These are phyloP conservation scores for Protonibea diacanthus DNA, from an alignment of 2,797 vertebrate genomes.

Conservation along the genomic window DNA sequence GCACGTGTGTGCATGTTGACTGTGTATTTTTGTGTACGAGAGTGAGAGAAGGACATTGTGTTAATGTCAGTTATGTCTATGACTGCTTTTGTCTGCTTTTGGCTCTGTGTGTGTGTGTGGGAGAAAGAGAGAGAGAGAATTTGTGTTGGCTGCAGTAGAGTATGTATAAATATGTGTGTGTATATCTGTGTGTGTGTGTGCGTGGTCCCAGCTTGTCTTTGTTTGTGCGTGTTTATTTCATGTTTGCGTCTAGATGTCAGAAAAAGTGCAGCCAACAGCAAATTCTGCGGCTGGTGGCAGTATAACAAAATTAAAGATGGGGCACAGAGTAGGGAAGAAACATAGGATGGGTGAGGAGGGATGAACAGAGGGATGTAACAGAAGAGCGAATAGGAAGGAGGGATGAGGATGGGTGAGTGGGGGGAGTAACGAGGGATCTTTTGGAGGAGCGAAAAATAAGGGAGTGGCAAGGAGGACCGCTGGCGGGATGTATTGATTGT, in stretches of 20 bases:
- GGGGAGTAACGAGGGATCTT: slow-evolving; percentile 8
- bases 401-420: slow-evolving; percentile 1
- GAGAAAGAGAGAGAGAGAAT: not conserved
- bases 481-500: slow-evolving; percentile 69
- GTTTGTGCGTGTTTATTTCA: slow-evolving; percentile 39
- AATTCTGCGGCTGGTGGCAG: slow-evolving; percentile 51
- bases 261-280: slow-evolving; percentile 62
- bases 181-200: slow-evolving; percentile 9
- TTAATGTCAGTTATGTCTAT: slow-evolving; percentile 9
- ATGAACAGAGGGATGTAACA: slow-evolving; percentile 3
- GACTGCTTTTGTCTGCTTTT: slow-evolving; percentile 14
- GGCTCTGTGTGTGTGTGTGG: slow-evolving; percentile 3
- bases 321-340: slow-evolving; percentile 6
- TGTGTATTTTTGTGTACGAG: not conserved
- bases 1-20: not conserved
- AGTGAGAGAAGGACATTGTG: not conserved
- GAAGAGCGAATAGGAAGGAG: not conserved
- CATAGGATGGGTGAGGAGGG: slow-evolving; percentile 1
- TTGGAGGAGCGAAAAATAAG: slow-evolving; percentile 35
- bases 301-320: slow-evolving; percentile 60
- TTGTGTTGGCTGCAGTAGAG: slow-evolving; percentile 19
- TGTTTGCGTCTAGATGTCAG: slow-evolving; percentile 55
- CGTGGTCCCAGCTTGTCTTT: slow-evolving; percentile 27
- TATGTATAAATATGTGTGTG: slow-evolving; percentile 18
- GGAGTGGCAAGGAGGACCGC: slow-evolving; percentile 40